phyloP scores from a whole-genome alignment of 1,140 invertebrate genomes.

The Meloidogyne hapla region DNA sequence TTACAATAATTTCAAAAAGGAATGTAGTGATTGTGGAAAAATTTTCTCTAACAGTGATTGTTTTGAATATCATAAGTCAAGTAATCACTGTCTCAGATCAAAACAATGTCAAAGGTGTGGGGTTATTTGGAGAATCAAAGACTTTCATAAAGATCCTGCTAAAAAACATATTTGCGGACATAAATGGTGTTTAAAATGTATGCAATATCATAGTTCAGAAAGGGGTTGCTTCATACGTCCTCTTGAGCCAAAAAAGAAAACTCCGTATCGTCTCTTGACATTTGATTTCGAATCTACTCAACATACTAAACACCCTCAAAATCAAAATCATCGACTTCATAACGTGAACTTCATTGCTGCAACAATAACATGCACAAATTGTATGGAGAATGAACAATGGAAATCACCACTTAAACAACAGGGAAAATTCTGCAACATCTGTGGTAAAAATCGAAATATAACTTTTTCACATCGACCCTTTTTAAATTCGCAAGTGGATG shows the following conservation, averaged over 20 bases:
- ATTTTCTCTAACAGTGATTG: background rate
- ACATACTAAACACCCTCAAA: background rate
- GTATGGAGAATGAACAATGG: background rate
- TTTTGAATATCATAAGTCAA: background rate
- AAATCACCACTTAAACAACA: background rate
- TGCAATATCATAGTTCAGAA: background rate
- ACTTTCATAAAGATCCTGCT: background rate
- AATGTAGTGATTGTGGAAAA: background rate
- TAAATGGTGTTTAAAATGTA: background rate
- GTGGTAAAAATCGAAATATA: background rate
- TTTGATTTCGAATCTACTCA: slow-evolving; percentile 11
- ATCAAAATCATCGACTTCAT: background rate
- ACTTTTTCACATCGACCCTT: background rate
- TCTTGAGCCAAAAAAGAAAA: background rate
- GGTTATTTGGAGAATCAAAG: background rate
- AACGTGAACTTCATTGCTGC: background rate
- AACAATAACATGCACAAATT: background rate
- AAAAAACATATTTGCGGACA: background rate
- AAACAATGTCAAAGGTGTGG: slow-evolving; percentile 9
- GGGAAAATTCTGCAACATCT: background rate
- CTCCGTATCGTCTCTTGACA: background rate
- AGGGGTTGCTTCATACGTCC: background rate
- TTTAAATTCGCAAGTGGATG: background rate
- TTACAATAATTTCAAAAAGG: background rate
- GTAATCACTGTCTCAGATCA: background rate